phyloP scores from a whole-genome alignment of 2,797 vertebrate genomes.

The Syncerus caffer region DNA sequence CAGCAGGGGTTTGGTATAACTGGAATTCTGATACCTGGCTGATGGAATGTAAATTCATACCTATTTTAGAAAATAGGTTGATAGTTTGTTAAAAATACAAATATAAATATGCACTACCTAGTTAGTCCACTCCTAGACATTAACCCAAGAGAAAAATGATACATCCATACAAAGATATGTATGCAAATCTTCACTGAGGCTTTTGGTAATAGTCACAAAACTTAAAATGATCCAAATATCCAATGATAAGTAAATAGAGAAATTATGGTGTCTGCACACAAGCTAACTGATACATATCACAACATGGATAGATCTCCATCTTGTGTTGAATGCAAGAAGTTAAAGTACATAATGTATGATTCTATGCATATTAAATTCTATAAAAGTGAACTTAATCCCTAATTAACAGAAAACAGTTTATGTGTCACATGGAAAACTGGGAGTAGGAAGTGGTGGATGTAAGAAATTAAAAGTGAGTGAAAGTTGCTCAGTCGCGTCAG shows the following conservation, averaged over 20 bases:
- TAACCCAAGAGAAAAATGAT: not conserved
- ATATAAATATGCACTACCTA: not conserved
- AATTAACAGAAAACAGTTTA: not conserved
- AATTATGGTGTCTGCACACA: not conserved
- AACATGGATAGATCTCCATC: not conserved
- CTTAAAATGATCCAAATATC: not conserved
- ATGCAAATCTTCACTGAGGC: not conserved
- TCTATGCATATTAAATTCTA: not conserved
- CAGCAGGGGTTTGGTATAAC: not conserved
- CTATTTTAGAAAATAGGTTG: not conserved
- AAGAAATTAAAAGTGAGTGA: not conserved
- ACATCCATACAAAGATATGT: not conserved
- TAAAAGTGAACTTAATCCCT: not conserved
- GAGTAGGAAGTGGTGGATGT: not conserved
- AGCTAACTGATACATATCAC: not conserved
- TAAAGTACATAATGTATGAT: not conserved
- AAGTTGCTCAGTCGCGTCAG: accelerated
- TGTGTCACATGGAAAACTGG: not conserved
- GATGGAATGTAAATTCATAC: not conserved
- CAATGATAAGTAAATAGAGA: not conserved
- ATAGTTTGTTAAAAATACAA: not conserved
- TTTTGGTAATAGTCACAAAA: not conserved
- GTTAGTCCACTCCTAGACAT: not conserved
- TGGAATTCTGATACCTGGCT: not conserved
- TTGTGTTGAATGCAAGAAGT: not conserved